Evolutionary conservation across 2,888 invertebrate species (phyloP).

Genomic region (Macrophya annulata): DNA sequence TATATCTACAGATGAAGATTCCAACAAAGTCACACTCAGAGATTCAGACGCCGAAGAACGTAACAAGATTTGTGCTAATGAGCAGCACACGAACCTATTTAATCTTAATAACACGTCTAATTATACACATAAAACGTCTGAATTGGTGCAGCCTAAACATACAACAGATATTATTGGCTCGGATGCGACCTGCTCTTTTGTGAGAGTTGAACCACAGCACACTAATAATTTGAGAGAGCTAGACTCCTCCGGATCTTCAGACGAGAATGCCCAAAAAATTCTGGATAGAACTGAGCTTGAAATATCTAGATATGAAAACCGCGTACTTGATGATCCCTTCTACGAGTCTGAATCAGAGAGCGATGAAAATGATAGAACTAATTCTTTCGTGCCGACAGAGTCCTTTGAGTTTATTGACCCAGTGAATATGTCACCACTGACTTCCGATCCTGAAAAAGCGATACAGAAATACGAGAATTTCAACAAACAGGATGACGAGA

Average conservation of each 20-base stretch:
- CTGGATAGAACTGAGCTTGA: constrained; percentile 67
- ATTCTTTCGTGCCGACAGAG: constrained; percentile 67
- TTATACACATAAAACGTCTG: constrained; percentile 52
- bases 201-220: constrained; percentile 66
- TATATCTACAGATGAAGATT: constrained; percentile 74
- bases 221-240: constrained; percentile 49
- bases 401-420: constrained; percentile 72
- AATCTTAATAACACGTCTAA: constrained; percentile 55
- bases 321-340: constrained; percentile 73
- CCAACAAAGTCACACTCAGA: constrained; percentile 66
- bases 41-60: constrained; percentile 61
- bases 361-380: constrained; percentile 65
- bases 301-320: constrained; percentile 72
- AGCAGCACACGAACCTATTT: constrained; percentile 53
- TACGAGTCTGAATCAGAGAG: constrained; percentile 73
- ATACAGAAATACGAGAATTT: constrained; percentile 59
- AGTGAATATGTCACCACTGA: constrained; percentile 58
- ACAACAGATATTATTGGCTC: constrained; percentile 51
- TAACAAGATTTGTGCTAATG: constrained; percentile 56
- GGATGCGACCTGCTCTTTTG: constrained; percentile 68
- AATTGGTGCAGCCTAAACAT: constrained; percentile 24
- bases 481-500: constrained; percentile 52
- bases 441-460: constrained; percentile 49
- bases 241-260: constrained; percentile 68
- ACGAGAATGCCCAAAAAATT: constrained; percentile 62